Evolutionary conservation across 1,140 invertebrate species (phyloP).

Genomic region (Laupala kohalensis): DNA sequence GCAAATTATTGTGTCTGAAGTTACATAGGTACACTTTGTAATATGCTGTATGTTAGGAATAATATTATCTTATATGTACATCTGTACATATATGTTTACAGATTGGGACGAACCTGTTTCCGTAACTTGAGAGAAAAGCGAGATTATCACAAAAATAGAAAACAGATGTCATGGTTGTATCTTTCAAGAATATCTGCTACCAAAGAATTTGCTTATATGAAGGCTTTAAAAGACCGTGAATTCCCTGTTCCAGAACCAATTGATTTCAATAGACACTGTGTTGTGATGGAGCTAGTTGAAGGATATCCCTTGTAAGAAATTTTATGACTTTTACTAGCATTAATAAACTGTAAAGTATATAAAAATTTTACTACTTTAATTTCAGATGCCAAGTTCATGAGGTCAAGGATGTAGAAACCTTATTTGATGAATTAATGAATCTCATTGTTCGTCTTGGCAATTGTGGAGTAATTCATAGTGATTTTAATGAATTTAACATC

Average conservation of each 20-base stretch:
- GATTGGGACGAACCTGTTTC: constrained; percentile 89
- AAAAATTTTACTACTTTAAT: constrained; percentile 11
- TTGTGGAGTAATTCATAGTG: constrained; percentile 93
- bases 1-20: constrained; percentile 69
- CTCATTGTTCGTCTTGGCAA: constrained; percentile 82
- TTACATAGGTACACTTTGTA: constrained; percentile 53
- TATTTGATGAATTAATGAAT: constrained; percentile 94
- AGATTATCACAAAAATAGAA: constrained; percentile 89
- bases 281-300: constrained; percentile 87
- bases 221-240: constrained; percentile 73
- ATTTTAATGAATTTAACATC: constrained; percentile 99
- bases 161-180: constrained; percentile 90
- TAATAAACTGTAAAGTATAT: background rate
- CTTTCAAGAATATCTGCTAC: constrained; percentile 92
- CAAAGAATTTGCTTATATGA: constrained; percentile 98
- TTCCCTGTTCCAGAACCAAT: constrained; percentile 94
- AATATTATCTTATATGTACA: background rate
- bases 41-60: background rate
- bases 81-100: constrained; percentile 25
- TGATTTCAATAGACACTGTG: constrained; percentile 90
- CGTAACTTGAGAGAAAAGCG: constrained; percentile 93
- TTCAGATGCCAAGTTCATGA: constrained; percentile 68
- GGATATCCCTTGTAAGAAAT: constrained; percentile 57
- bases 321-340: background rate
- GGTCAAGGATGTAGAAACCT: constrained; percentile 56